Base-by-base conservation (phyloP, 2,797 vertebrate species). In the Sebastes baramenuke region DNA sequence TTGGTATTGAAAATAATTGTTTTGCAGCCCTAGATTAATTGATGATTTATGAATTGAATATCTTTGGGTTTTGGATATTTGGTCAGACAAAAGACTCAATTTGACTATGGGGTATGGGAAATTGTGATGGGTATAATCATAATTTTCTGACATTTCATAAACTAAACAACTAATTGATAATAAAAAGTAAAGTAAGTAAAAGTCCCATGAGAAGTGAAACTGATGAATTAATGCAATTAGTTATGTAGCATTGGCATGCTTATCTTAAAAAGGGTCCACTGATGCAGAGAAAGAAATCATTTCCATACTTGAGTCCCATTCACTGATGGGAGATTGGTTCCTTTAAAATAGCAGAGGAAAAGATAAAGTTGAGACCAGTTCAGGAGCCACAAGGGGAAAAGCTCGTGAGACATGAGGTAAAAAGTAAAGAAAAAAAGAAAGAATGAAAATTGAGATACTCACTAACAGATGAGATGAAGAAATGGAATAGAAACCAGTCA, bases 401-500 rank as follows among this genome's bases (percentile, higher is more conserved):
- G 55, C 65, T 77, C 58, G 25, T 58, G 78, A 87, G 49, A 71
- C 73, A 12, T 52, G 65, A 82, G 34, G 27, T 79, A 76, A 46
- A 84, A 75, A 61, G 5, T 3, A 8, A 22, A 67, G 34, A 59
- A 5, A 70, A 56, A 62, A 75, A 56, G 36, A 64, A 59, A 64
- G 59, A 80, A 77, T 27, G 75, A 72, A 82, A 73, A 85, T 46
- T 5, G 20, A 77, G 71, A 74, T 81, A 81, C 30, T 83, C 49
- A 60, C 76, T 74, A 85, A 85, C 86, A 87, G 84, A 83, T 83
- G 80, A 93, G 80, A 87, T 87, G 83, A 83, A 89, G 77, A 89
- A 89, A 87, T 84, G 67, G 72, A 92, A 89, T 24, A 85, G 58
- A 87, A 92, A 87, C 16, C 61, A 80, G 80, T 75, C 56, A 73